These are phyloP conservation scores for Xenops minutus DNA, from an alignment of 2,797 vertebrate genomes.

Conservation along the genomic window DNA sequence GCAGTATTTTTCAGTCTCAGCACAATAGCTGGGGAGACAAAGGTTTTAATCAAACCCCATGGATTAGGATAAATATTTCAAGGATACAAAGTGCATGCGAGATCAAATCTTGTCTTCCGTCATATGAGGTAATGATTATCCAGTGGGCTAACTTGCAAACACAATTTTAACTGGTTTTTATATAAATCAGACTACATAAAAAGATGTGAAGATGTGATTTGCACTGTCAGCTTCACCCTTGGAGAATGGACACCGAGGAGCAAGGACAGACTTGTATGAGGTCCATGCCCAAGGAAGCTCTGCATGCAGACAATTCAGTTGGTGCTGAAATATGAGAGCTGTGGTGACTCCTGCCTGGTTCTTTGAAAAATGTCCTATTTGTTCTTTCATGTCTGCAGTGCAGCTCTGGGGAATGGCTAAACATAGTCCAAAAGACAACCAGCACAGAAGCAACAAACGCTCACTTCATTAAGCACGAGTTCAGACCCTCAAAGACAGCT, in stretches of 20 bases:
- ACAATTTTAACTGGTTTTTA: neutral
- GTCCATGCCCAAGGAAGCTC: neutral
- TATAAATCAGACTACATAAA: neutral
- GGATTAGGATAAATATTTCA: neutral
- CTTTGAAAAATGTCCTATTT: neutral
- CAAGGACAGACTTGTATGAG: rapidly evolving
- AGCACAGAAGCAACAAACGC: rapidly evolving
- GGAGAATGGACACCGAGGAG: neutral
- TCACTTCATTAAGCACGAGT: neutral
- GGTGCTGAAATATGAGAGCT: neutral
- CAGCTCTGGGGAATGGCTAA: neutral
- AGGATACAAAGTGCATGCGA: neutral
- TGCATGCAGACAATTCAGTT: neutral
- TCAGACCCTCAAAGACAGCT: neutral
- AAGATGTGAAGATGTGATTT: neutral
- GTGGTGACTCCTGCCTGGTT: rapidly evolving
- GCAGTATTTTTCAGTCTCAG: neutral
- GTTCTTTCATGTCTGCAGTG: neutral
- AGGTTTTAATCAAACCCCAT: neutral
- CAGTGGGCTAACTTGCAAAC: neutral
- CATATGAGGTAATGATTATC: neutral
- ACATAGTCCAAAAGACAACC: neutral
- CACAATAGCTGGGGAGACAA: neutral
- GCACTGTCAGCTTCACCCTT: neutral
- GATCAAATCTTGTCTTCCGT: neutral